Evolutionary conservation across 2,113 vertebrate species (phyloP).

Genomic region (Tyto alba): DNA sequence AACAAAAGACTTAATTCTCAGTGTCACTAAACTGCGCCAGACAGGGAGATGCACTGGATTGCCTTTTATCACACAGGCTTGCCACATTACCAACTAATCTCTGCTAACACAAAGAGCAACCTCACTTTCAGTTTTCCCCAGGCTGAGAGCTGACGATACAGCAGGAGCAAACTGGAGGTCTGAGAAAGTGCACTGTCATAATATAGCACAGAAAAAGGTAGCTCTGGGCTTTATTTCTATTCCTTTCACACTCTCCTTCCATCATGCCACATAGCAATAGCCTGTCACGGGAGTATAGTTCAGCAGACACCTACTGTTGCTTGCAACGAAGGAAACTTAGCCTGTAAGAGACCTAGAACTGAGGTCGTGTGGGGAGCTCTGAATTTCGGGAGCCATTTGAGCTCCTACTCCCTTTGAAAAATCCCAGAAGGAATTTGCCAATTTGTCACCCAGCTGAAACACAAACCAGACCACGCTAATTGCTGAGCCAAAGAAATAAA

Average conservation of each 20-base stretch:
- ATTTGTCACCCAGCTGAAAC: neutral
- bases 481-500: neutral
- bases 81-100: neutral
- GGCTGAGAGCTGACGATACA: neutral
- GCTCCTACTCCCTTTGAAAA: neutral
- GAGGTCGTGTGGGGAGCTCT: neutral
- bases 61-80: neutral
- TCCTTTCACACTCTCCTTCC: neutral
- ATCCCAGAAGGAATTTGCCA: neutral
- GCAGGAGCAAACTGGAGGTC: neutral
- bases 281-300: neutral
- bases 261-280: neutral
- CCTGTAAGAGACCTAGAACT: neutral
- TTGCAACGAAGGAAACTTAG: neutral
- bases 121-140: neutral
- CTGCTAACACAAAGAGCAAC: neutral
- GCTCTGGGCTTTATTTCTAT: slow-evolving; percentile 3
- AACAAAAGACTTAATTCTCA: slow-evolving; percentile 27
- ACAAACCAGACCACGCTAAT: neutral
- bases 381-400: neutral
- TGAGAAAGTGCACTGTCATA: neutral
- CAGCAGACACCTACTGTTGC: neutral
- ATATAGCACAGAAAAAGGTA: neutral
- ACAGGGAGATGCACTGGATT: neutral
- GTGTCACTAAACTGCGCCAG: neutral